Conservation (phyloP, 2,888 invertebrate species). For the Tipula confusa region DNA sequence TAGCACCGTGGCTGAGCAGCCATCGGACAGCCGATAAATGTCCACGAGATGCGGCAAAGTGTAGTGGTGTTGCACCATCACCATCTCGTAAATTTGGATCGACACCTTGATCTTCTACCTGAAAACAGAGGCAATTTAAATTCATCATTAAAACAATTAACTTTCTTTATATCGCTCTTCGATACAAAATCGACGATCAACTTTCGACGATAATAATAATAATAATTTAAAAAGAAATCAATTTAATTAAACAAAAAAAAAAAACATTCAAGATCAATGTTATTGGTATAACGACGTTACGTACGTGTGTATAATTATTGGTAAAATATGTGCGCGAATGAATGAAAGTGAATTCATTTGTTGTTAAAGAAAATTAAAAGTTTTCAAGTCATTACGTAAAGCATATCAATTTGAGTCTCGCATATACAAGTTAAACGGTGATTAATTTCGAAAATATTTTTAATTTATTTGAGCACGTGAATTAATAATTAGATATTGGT, state of each 20-base stretch:
- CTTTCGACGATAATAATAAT: no score
- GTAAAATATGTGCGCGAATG: background rate
- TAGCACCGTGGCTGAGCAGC: slow-evolving; percentile 78
- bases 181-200: background rate
- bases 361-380: background rate
- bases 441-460: background rate
- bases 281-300: background rate
- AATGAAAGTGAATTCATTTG: background rate
- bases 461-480: background rate
- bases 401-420: background rate
- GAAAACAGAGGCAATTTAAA: slow-evolving; percentile 35
- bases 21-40: slow-evolving; percentile 76
- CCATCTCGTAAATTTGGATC: slow-evolving; percentile 82
- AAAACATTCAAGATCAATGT: background rate
- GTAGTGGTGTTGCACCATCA: slow-evolving; percentile 83
- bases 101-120: slow-evolving; percentile 78
- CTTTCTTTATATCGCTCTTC: no score
- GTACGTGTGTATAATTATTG: background rate
- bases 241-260: background rate
- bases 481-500: background rate
- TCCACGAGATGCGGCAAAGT: slow-evolving; percentile 82
- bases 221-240: background rate
- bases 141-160: background rate
- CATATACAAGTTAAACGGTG: background rate
- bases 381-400: background rate